These are phyloP conservation scores for Monopterus albus DNA, from an alignment of 2,113 vertebrate genomes.

Conservation along the genomic window DNA sequence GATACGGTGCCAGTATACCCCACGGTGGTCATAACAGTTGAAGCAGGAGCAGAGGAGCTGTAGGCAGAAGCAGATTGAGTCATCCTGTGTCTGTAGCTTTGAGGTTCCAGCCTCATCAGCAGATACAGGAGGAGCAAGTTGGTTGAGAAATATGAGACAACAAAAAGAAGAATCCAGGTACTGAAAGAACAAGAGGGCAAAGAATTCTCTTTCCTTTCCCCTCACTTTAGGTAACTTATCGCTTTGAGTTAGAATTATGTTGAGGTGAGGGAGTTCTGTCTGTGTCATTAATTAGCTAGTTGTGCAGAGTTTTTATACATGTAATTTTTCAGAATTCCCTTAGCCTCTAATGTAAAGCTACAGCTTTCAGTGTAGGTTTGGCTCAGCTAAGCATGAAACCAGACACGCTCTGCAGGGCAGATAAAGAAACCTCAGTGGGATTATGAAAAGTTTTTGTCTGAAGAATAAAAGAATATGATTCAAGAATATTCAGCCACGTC, in stretches of 20 bases:
- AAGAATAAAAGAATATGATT: not conserved
- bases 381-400: conserved; percentile 1
- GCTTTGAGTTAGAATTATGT: not conserved
- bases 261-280: not conserved
- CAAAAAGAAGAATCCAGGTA: not conserved
- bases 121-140: not conserved
- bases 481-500: not conserved
- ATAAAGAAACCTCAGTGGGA: conserved; percentile 1
- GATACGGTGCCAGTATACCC: not conserved
- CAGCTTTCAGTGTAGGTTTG: not conserved
- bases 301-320: no score
- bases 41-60: conserved; percentile 7
- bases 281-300: no score
- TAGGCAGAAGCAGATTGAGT: conserved; percentile 20
- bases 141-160: not conserved
- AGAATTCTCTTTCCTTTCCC: no score
- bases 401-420: not conserved
- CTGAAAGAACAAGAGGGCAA: no score
- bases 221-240: not conserved
- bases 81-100: conserved; percentile 25
- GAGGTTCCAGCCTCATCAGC: conserved; percentile 10
- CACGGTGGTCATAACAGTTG: not conserved
- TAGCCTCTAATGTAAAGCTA: not conserved
- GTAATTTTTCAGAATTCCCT: not conserved
- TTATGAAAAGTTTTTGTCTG: not conserved